Evolutionary conservation across 2,113 vertebrate species (phyloP).

Genomic region (Fulmarus glacialis): DNA sequence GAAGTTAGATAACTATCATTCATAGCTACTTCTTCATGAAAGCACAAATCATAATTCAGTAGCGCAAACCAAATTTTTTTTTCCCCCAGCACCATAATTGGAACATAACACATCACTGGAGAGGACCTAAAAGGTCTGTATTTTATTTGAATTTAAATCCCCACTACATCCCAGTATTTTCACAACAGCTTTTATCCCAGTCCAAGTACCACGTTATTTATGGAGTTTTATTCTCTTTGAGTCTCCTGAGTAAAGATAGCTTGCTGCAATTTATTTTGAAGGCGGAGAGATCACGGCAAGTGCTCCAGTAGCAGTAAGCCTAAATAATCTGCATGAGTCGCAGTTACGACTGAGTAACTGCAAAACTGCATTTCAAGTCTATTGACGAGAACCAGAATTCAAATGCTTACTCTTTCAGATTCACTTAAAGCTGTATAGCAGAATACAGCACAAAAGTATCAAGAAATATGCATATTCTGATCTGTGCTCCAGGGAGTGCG

Average conservation of each 20-base stretch:
- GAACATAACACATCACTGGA: background rate
- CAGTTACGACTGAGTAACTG: background rate
- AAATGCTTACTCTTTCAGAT: background rate
- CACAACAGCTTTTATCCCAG: conserved; percentile 36
- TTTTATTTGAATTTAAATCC: background rate
- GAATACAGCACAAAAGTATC: background rate
- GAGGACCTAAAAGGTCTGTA: background rate
- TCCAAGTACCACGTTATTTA: background rate
- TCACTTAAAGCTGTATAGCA: background rate
- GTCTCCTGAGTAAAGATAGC: background rate
- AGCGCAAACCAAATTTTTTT: background rate
- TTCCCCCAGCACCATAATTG: background rate
- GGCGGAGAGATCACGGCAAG: background rate
- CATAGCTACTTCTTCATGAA: background rate
- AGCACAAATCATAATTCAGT: background rate
- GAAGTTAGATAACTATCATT: background rate
- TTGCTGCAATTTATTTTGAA: background rate
- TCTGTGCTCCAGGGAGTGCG: background rate
- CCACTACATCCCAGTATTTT: background rate
- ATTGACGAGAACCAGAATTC: background rate
- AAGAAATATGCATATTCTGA: background rate
- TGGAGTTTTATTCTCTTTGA: background rate
- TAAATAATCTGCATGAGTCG: background rate
- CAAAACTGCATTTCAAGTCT: background rate
- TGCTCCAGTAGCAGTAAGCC: background rate